Base-by-base conservation (phyloP, 2,888 invertebrate species). In the Nomada flava region DNA sequence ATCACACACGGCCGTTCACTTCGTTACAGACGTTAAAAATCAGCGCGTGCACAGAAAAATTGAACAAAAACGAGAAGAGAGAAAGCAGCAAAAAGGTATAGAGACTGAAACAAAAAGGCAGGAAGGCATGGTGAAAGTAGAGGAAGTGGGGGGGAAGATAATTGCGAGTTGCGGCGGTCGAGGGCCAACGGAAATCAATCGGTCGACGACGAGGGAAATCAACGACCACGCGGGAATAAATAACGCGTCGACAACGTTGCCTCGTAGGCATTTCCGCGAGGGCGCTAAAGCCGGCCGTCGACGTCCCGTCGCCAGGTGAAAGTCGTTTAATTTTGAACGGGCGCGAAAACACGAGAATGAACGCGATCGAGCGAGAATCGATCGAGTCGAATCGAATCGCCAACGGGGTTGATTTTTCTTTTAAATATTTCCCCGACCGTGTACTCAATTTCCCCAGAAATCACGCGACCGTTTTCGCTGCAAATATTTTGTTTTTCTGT, bases 251-350 rank as follows among this genome's bases (percentile, higher is more conserved):
- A 80, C 81, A 73, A n/a, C 68, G 63, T 75, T 75, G 79, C 70
- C 60, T 82, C 71, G 76, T 69, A 71, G 80, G 57, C 70, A 29
- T 76, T 82, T 80, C 64, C 72, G 57, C 36, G 62, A 52, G 36
- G 36, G 36, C 36, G 36, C 23, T 50, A 29, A 1, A 57, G n/a
- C 18, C 20, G 72, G 59, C 42, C 53, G 52, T 52, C 52, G 50
- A 42, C 65, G 64, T 29, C 26, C 63, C 44, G 52, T 52, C 63
- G 63, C 72, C 77, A 55, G 74, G 60, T 71, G 85, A 83, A 82
- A 76, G 71, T 84, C 82, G 82, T 89, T 26, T 26, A 26, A 26
- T 26, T 89, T 89, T 89, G 89, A 57, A 82, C 77, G 23, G 57
- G 15, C 71, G 11, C 67, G 72, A 64, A 75, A 79, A 72, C 59